Conservation (phyloP, 1,140 invertebrate species). For the Panagrolaimus sp. region DNA sequence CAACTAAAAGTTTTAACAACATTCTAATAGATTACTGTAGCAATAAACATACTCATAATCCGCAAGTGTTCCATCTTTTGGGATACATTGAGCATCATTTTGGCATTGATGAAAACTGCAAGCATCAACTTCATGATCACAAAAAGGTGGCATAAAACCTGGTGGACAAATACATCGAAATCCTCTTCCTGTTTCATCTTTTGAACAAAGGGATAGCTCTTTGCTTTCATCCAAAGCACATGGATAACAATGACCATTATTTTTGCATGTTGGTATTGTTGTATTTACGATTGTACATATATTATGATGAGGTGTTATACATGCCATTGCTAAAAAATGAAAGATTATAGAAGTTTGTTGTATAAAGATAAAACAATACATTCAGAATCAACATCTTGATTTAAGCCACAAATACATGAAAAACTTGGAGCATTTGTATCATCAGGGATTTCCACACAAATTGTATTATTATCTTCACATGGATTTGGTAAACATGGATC, state of each 20-base stretch:
- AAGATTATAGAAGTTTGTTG: not conserved
- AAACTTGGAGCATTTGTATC: not conserved
- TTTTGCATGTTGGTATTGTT: conserved; percentile 19
- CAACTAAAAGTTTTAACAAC: not conserved
- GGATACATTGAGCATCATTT: conserved; percentile 23
- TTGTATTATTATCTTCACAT: conserved; percentile 21
- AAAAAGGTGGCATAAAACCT: conserved; percentile 31
- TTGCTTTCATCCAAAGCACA: conserved; percentile 24
- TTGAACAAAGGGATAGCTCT: not conserved
- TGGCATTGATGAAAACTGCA: conserved; percentile 27
- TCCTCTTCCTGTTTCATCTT: conserved; percentile 13
- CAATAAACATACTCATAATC: not conserved
- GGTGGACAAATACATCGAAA: conserved; percentile 36
- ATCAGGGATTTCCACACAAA: conserved; percentile 28
- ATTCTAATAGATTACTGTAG: not conserved
- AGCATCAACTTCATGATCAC: conserved; percentile 15
- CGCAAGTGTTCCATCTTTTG: not conserved
- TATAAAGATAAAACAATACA: conserved; percentile 10
- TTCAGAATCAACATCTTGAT: conserved; percentile 22
- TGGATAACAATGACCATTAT: conserved; percentile 33
- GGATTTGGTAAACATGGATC: conserved; percentile 20
- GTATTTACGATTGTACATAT: conserved; percentile 13
- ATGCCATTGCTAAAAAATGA: conserved; percentile 16
- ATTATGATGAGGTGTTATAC: conserved; percentile 14
- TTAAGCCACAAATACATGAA: conserved; percentile 32